Base-by-base conservation (phyloP, 2,888 invertebrate genomes). In the Eristalis pertinax region DNA sequence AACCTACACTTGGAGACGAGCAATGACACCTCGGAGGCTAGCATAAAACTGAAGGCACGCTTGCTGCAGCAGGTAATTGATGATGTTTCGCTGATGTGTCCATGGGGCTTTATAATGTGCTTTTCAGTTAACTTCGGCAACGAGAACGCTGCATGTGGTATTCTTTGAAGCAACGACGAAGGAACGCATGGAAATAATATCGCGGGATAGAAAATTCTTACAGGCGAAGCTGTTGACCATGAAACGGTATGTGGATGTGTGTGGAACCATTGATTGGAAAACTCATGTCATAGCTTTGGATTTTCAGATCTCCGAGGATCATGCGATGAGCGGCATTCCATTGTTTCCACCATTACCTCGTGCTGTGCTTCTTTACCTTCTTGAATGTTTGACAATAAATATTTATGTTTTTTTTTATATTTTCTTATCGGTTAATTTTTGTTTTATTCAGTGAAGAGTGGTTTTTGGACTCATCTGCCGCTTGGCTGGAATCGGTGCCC, bases 181-280 rank as follows among this genome's bases (percentile, higher is more conserved):
- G 89, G 92, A 92, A 29, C 91, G 92, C 75, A 92, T 92, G 92
- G 92, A 92, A 75, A 92, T 92, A 15, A 92, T 92, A 60, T 89
- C 91, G 4, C 89, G 91, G 38, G 92, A 92, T 88, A 90, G 92
- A 4, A 92, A 92, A 78, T 91, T 91, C 15, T 90, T 92, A 3
- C 90, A 90, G 72, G 89, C 89, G 5, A 92, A 92, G 67, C 76
- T 90, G 1, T 41, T 91, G 70, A 88, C 89, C 15, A 82, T 89
- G 68, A 91, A 90, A 24, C 77, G 84, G 84, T 80, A n/a, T 3
- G 58, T 35, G 84, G 76, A n/a, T 3, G 58, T 35, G 2, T 8
- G 22, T n/a, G 22, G 2, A n/a, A 24, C 11, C 2, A 22, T 64
- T 29, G 19, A 32, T 11, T 41, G 22, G 19, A 32, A 32, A 10